phyloP scores from a whole-genome alignment of 1,140 invertebrate species.

The Caerostris extrusa region DNA sequence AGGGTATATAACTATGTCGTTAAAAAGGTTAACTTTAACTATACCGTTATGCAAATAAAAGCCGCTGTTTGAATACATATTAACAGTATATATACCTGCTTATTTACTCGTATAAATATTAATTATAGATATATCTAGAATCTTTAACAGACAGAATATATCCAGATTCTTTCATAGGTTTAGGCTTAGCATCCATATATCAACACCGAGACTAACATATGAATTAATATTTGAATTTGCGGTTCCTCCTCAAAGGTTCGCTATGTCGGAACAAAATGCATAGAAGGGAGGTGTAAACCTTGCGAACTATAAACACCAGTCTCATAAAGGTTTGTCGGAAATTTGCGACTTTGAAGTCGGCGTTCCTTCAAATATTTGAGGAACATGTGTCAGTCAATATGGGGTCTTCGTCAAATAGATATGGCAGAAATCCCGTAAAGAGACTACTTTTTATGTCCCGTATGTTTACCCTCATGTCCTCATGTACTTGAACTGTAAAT shows the following conservation, averaged over 20 bases:
- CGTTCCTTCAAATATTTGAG: slow-evolving; percentile 40
- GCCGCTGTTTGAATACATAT: too few species aligned
- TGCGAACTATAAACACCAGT: slow-evolving; percentile 29
- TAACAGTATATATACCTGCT: too few species aligned
- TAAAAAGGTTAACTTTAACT: too few species aligned
- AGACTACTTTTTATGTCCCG: not conserved
- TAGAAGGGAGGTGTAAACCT: not conserved
- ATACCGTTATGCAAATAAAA: too few species aligned
- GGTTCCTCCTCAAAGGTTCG: not conserved
- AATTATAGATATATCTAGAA: too few species aligned
- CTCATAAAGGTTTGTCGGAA: not conserved
- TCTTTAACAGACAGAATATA: too few species aligned
- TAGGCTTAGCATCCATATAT: not conserved
- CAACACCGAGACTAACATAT: not conserved
- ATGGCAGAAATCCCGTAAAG: not conserved
- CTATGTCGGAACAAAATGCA: not conserved
- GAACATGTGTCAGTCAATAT: slow-evolving; percentile 54
- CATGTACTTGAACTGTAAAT: too few species aligned
- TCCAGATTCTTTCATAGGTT: too few species aligned
- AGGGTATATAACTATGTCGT: too few species aligned
- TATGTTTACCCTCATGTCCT: too few species aligned
- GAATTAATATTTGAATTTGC: not conserved
- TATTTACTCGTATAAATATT: too few species aligned
- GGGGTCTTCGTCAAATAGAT: not conserved
- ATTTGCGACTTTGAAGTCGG: not conserved